phyloP scores from a whole-genome alignment of 2,888 invertebrate species.

The Toxonevra muliebris region DNA sequence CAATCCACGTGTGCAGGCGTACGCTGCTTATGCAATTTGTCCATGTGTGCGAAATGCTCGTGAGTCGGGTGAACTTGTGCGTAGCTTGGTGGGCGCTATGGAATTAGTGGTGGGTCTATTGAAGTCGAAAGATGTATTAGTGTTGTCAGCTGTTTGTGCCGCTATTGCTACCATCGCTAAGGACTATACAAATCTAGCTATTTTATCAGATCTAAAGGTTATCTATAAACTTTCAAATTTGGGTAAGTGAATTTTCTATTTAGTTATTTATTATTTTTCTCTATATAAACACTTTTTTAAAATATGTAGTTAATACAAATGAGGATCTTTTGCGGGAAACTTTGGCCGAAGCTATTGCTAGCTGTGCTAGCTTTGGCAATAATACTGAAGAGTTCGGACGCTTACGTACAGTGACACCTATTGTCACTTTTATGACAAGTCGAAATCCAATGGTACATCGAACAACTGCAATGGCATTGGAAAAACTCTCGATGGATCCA shows the following conservation, averaged over 20 bases:
- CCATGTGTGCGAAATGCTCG: conserved; percentile 89
- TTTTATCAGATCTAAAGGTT: conserved; percentile 93
- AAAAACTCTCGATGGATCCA: conserved; percentile 89
- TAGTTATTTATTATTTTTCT: too few species aligned
- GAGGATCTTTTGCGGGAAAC: conserved; percentile 81
- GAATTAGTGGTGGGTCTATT: conserved; percentile 91
- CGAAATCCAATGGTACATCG: conserved; percentile 82
- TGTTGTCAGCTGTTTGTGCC: conserved; percentile 88
- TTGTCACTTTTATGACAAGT: conserved; percentile 87
- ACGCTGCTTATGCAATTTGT: conserved; percentile 91
- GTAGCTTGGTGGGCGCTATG: conserved; percentile 93
- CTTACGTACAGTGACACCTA: conserved; percentile 83
- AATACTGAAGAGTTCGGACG: conserved; percentile 90
- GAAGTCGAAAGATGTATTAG: conserved; percentile 80
- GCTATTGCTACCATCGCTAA: conserved; percentile 91
- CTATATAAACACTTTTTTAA: too few species aligned
- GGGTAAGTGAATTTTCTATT: conserved; percentile 66
- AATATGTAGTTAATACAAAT: conserved; percentile 75
- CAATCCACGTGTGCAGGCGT: conserved; percentile 83
- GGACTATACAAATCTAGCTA: conserved; percentile 91
- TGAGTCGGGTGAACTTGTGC: conserved; percentile 92
- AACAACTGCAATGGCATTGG: conserved; percentile 88
- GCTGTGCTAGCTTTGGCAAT: conserved; percentile 89
- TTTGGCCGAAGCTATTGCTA: conserved; percentile 90
- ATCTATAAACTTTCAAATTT: conserved; percentile 86